Conservation (phyloP, 2,797 vertebrate genomes). For the Enteromius radiatus region DNA sequence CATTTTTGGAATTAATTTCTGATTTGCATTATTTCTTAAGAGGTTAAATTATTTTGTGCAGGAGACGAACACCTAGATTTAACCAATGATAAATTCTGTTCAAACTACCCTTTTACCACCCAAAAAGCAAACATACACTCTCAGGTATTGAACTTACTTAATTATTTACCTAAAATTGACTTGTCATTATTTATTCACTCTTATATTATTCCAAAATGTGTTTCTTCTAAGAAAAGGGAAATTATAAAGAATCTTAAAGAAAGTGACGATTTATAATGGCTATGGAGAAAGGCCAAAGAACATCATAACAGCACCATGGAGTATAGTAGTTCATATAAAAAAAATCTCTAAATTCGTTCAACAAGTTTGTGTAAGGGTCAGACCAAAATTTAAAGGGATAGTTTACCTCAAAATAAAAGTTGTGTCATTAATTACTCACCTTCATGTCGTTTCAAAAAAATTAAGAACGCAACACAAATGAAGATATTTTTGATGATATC, state of each 20-base stretch:
- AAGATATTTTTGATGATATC: too few relatives aligned
- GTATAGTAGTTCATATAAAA: not conserved
- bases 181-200: not conserved
- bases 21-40: too few relatives aligned
- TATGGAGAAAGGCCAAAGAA: not conserved
- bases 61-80: too few relatives aligned
- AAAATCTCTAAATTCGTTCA: not conserved
- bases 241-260: not conserved
- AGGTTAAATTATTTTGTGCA: too few relatives aligned
- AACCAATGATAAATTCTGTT: not conserved
- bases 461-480: too few relatives aligned
- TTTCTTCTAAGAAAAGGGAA: not conserved
- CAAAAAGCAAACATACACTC: not conserved
- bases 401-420: too few relatives aligned
- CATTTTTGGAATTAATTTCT: not conserved
- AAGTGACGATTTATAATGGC: not conserved
- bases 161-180: not conserved
- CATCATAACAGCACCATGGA: not conserved
- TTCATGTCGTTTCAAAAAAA: too few relatives aligned
- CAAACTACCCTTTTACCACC: not conserved
- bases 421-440: too few relatives aligned
- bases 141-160: not conserved
- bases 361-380: not conserved
- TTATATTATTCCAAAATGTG: not conserved
- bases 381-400: not conserved